Conservation (phyloP, 2,888 invertebrate genomes). For the Pherbina coryleti region DNA sequence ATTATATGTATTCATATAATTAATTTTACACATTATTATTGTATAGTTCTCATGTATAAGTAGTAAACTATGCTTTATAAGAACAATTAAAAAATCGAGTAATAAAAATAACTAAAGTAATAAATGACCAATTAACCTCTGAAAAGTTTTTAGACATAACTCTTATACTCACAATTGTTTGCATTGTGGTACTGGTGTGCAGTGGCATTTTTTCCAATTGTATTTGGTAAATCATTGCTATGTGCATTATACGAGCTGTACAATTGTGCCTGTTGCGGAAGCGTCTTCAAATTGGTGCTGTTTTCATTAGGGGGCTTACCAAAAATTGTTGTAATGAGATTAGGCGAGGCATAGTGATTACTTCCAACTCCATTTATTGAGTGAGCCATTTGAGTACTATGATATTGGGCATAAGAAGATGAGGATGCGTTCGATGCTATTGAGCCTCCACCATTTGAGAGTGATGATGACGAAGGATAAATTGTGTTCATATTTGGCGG, state of each 20-base stretch:
- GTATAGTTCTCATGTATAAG: too few relatives aligned
- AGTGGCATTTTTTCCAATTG: not conserved
- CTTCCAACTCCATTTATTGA: not conserved
- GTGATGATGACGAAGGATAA: not conserved
- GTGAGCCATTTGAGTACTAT: not conserved
- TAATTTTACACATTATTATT: too few relatives aligned
- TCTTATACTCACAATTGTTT: conserved; percentile 3
- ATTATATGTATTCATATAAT: too few relatives aligned
- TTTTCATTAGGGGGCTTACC: not conserved
- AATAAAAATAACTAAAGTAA: too few relatives aligned
- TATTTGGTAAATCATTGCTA: not conserved
- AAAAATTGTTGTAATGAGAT: not conserved
- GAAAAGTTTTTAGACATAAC: too few relatives aligned
- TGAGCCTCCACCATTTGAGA: not conserved
- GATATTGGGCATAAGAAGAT: not conserved
- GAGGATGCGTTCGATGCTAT: too few relatives aligned
- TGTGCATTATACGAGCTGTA: not conserved
- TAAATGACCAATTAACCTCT: too few relatives aligned
- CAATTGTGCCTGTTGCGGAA: not conserved
- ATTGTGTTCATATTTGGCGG: not conserved
- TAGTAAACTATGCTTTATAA: too few relatives aligned
- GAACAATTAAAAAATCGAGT: too few relatives aligned
- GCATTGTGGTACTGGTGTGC: not conserved
- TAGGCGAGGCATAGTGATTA: not conserved
- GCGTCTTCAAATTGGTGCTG: not conserved